These are phyloP conservation scores for Bettongia penicillata DNA, from an alignment of 2,113 vertebrate genomes.

Conservation along the genomic window DNA sequence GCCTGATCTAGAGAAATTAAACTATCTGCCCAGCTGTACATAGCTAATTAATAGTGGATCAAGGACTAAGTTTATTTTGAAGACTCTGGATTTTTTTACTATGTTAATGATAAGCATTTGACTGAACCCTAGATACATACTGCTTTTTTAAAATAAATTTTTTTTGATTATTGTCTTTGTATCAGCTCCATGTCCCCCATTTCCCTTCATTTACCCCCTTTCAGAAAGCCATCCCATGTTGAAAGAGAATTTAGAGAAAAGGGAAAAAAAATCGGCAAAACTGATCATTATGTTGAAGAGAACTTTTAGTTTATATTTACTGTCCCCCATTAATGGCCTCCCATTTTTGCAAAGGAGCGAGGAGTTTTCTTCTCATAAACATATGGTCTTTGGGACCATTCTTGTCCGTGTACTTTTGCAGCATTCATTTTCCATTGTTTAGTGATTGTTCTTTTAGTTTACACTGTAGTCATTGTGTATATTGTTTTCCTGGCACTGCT, in stretches of 20 bases:
- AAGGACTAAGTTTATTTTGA: neutral
- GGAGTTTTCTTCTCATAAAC: neutral
- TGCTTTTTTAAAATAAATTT: neutral
- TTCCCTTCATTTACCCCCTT: neutral
- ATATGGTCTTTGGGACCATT: neutral
- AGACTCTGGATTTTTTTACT: neutral
- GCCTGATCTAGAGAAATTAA: neutral
- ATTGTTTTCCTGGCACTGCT: neutral
- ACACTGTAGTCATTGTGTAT: neutral
- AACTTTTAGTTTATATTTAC: too few species aligned
- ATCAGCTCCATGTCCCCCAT: neutral
- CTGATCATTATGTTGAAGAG: too few species aligned
- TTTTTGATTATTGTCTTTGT: neutral
- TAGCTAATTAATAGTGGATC: neutral
- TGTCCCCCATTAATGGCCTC: neutral
- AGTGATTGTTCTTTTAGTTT: neutral
- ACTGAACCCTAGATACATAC: neutral
- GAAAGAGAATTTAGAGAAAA: neutral
- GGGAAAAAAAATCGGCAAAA: neutral
- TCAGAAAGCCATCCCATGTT: neutral
- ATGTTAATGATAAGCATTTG: neutral
- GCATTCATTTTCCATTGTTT: neutral
- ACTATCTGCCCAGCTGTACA: neutral
- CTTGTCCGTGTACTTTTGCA: neutral
- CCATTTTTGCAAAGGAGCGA: neutral